Base-by-base conservation (phyloP, 2,113 vertebrate species). In the Corydoras maculifer region DNA sequence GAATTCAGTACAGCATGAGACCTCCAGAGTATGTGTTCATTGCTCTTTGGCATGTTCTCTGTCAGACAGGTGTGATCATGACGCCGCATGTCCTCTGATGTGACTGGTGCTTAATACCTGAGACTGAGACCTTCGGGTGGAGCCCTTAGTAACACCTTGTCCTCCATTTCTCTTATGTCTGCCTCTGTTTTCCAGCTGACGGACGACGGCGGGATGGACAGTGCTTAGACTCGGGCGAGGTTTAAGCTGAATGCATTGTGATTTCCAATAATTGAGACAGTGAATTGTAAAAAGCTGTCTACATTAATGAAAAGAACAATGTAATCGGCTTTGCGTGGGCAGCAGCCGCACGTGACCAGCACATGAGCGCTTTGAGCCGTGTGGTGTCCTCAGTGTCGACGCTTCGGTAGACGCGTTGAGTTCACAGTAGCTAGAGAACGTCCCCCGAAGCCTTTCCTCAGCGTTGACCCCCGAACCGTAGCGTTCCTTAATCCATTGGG, bases 201-300 rank as follows among this genome's bases (percentile, higher is more conserved):
- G 80, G 84, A 88, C 87, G 89, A 91, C 80, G 84, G 82, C 82
- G 55, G 83, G 92, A 95, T 91, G 92, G 88, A 85, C 84, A 90
- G 85, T 81, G 79, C 81, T 88, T 91, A 90, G 87, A 88, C 87
- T 81, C 87, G 87, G 76, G 86, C 86, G 70, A 86, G 89, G 85
- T 88, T 94, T 98, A 98, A 97, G 96, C 94, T 98, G 97, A 97
- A 94, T 97, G 94, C 97, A 98, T 99, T 99, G 97, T 99, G 97
- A 99, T 99, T 99, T 99, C 95, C 97, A 99, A 94, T 99, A 98
- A 99, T 99, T 97, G 96, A 98, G 97, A 97, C 97, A 99, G 97
- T 99, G 92, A 93, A 97, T 89, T 94, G 89, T 94, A 90, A 96
- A 88, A 95, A 94, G 94, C 97, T 99, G 97, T 99, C 97, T 98